Base-by-base conservation (phyloP, 1,140 invertebrate species). In the Pseudomyrmex cubaensis region DNA sequence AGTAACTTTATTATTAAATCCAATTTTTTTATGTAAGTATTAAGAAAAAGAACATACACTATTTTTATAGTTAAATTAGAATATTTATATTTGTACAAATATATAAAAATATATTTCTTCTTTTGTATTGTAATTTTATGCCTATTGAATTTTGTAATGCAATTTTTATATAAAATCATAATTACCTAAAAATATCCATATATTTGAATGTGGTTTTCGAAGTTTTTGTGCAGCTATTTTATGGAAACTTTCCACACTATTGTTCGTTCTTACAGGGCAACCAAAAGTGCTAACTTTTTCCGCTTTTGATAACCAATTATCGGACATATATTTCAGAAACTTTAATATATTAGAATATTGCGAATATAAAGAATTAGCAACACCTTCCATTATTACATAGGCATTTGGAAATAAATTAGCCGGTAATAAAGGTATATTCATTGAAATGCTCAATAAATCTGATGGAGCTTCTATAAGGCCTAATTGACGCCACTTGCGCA, bases 131-230 rank as follows among this genome's bases (percentile, higher is more conserved):
- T 15, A 35, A 35, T 35, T 35, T 35, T 35, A 35, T 35, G 25
- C 13, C 13, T 62, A 62, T 62, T 44, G 9, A 44, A 44, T 9
- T 35, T 35, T 35, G 25, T 35, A 8, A 63, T 63, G 48, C 48
- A 12, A 66, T 46, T 48, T 48, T 13, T 20, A 66, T 66, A 9
- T 15, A 9, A n/a, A n/a, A 15, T 63, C n/a, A n/a, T 63, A 66
- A 48, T 17, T 48, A 66, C 44, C 63, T 66, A 66, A 7, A 66
- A 66, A 66, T 5, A 20, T 20, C 63, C 63, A 66, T 12, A 66
- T 5, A 59, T 59, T 59, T 59, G n/a, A 10, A 59, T 59, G 57
- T 59, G 54, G 54, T 56, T 56, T 56, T 56, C 13, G 54, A 56
- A 56, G 54, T n/a, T 56, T 56, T 7, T 56, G 54, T 56, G 54